Base-by-base conservation (phyloP, 2,113 vertebrate genomes). In the Ammodytes marinus region DNA sequence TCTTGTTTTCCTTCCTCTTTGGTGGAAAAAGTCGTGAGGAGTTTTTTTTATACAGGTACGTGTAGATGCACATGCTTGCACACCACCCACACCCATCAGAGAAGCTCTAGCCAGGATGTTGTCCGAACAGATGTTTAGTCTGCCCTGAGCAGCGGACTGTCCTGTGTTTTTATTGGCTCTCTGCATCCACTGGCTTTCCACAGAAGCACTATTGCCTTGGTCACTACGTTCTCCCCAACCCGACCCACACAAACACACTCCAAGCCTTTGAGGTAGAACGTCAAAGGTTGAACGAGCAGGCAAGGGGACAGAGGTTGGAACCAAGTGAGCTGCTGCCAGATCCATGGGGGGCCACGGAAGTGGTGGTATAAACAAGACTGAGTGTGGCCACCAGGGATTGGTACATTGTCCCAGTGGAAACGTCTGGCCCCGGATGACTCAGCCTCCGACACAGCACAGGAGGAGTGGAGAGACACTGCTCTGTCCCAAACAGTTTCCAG, bases 121-220 rank as follows among this genome's bases (percentile, higher is more conserved):
- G 87, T 91, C 88, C 61, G 84, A 89, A 88, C 92, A 95, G 89
- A 94, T 95, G 93, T 94, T 94, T 93, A 95, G 93, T 95, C 93
- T 93, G 92, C 85, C 68, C 87, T 82, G 88, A 84, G 84, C 78
- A 69, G 91, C 54, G 68, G 80, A 79, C 70, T 55, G 57, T 74
- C 80, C 68, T 84, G 65, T 90, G 86, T 94, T 94, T 93, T 94
- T 84, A 94, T 87, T 95, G 92, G 92, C 93, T 71, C 67, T 72
- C 79, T 86, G 74, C 83, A 88, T 78, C 58, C 67, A 77, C 71
- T 77, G 85, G 83, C 81, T 90, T 91, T 92, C 91, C 86, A 87
- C 71, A 86, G 68, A 79, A 70, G 84, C 65, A 86, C 85, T 88
- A 77, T 65, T 73, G 75, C 80, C 69, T 78, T 79, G 86, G 87